A percentile compares a stretch with the other conserved stretches of the same genome.
Evolutionary conservation across 2,888 invertebrate genomes (phyloP).

Genomic region (Chrysolina oricalcia): DNA sequence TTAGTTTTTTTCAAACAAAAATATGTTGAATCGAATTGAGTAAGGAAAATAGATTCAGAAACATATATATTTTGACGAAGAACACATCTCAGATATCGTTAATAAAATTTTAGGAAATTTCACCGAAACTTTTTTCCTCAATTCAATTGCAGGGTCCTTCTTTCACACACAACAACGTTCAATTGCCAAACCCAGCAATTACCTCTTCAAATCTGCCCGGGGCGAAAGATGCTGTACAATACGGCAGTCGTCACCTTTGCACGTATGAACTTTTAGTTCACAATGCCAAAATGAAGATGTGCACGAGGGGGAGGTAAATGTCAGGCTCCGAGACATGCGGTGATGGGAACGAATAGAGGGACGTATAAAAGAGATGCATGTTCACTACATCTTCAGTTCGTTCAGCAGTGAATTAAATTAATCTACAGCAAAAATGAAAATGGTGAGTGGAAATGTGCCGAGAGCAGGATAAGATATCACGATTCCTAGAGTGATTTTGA

Average conservation of each 20-base stretch:
- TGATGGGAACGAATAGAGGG: constrained; percentile 53
- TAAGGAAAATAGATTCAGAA: too few species aligned
- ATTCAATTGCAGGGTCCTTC: background rate
- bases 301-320: constrained; percentile 61
- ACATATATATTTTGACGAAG: too few species aligned
- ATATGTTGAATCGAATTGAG: too few species aligned
- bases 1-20: too few species aligned
- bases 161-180: constrained; percentile 7
- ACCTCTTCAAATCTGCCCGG: constrained; percentile 18
- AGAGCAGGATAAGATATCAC: background rate
- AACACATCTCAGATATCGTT: too few species aligned
- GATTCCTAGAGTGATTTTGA: background rate
- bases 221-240: constrained; percentile 38
- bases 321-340: constrained; percentile 55
- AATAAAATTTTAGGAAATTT: too few species aligned
- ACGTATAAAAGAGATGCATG: constrained; percentile 55
- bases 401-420: constrained; percentile 46
- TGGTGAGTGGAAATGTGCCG: constrained; percentile 54
- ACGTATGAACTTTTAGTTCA: constrained; percentile 57
- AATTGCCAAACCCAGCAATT: constrained; percentile 32
- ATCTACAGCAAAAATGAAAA: constrained; percentile 54
- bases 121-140: too few species aligned
- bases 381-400: constrained; percentile 54
- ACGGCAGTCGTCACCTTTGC: constrained; percentile 32
- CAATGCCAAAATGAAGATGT: constrained; percentile 60